phyloP scores from a whole-genome alignment of 2,797 vertebrate species.

The Siniperca obscura region DNA sequence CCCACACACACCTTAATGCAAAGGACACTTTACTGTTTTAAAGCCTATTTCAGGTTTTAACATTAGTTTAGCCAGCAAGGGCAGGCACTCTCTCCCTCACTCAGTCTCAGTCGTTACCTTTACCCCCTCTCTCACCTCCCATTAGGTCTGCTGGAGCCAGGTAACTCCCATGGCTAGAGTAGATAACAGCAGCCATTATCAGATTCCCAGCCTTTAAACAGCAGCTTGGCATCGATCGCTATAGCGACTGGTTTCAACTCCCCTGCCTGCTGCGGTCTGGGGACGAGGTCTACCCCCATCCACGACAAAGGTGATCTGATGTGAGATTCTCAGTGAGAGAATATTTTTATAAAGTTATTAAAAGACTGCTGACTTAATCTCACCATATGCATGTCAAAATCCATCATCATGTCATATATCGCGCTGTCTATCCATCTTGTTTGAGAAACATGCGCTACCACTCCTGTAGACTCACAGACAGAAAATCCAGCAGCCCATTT shows the following conservation, averaged over 20 bases:
- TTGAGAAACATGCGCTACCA: not conserved
- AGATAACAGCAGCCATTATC: constrained; percentile 78
- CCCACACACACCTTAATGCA: not conserved
- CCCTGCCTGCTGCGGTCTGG: constrained; percentile 29
- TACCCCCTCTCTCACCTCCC: not conserved
- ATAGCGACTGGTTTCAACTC: constrained; percentile 47
- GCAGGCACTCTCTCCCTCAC: constrained; percentile 3
- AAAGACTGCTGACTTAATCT: constrained; percentile 7
- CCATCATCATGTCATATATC: not conserved
- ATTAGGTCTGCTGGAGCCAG: constrained; percentile 71
- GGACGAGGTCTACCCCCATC: constrained; percentile 4
- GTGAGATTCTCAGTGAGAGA: not conserved
- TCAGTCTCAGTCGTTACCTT: constrained; percentile 16
- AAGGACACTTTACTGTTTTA: not conserved
- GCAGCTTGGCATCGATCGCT: constrained; percentile 68
- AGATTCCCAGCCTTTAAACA: constrained; percentile 72
- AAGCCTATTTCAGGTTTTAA: constrained; percentile 23
- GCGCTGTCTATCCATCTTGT: not conserved
- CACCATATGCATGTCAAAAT: not conserved
- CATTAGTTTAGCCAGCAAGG: not conserved
- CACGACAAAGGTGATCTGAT: constrained; percentile 8
- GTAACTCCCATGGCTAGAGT: constrained; percentile 70
- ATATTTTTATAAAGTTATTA: constrained; percentile 1
- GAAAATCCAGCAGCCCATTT: constrained; percentile 5
- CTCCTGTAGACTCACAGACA: constrained; percentile 4